phyloP scores from a whole-genome alignment of 2,113 vertebrate species.

The Rhinichthys klamathensis region DNA sequence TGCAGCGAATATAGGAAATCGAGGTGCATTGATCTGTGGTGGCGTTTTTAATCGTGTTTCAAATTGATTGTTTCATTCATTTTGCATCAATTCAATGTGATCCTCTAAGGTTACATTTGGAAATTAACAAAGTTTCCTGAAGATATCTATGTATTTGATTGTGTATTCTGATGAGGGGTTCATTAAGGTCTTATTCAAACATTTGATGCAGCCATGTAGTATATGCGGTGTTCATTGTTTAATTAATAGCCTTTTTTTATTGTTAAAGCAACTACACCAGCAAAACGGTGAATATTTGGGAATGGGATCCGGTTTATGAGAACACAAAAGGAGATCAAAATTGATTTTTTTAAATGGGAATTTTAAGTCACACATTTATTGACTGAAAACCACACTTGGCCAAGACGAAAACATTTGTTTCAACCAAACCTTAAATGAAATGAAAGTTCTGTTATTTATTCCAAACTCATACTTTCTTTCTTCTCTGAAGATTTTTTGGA shows the following conservation, averaged over 20 bases:
- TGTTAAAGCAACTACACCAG: not conserved
- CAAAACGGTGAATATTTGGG: not conserved
- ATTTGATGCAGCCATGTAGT: not conserved
- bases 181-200: not conserved
- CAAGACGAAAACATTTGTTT: not conserved
- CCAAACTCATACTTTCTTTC: too few relatives aligned
- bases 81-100: not conserved
- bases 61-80: constrained; percentile 17
- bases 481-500: not conserved
- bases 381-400: not conserved
- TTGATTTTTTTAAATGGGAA: not conserved
- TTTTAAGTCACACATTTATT: not conserved
- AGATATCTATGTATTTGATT: not conserved
- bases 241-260: not conserved
- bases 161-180: not conserved
- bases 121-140: not conserved
- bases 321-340: not conserved
- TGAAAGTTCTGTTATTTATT: not conserved
- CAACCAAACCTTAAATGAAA: not conserved
- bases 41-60: constrained; percentile 35
- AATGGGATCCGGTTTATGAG: not conserved
- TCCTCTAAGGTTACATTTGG: not conserved
- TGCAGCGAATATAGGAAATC: constrained; percentile 46
- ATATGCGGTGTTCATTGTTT: not conserved
- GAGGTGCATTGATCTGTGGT: constrained; percentile 32